Conservation (phyloP, 2,113 vertebrate genomes). For the Acinonyx jubatus region DNA sequence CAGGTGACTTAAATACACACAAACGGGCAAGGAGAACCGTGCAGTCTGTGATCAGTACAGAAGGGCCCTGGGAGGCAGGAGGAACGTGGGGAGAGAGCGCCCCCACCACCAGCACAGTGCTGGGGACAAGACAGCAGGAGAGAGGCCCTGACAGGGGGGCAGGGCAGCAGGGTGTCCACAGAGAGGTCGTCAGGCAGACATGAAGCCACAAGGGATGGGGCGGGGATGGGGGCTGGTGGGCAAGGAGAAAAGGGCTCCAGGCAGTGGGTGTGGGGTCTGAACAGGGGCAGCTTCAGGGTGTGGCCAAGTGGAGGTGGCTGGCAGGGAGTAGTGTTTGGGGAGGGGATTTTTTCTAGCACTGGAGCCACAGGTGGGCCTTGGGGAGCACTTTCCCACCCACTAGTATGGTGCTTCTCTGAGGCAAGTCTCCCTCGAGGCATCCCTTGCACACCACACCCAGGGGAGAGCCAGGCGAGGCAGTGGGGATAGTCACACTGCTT, state of each 20-base stretch:
- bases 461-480: background rate
- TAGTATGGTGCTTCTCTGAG: background rate
- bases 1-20: background rate
- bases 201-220: background rate
- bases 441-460: too few relatives aligned
- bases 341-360: background rate
- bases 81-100: background rate
- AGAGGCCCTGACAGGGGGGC: background rate
- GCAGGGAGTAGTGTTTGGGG: background rate
- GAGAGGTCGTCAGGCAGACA: too few relatives aligned
- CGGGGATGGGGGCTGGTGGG: background rate
- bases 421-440: too few relatives aligned
- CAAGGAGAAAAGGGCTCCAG: background rate
- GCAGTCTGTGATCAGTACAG: too few relatives aligned
- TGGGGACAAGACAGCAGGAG: background rate
- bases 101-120: rapidly evolving
- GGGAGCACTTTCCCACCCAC: background rate
- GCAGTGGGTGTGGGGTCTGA: too few relatives aligned
- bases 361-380: background rate
- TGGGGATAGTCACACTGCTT: background rate
- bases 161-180: background rate
- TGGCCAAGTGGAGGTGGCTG: background rate
- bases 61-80: background rate
- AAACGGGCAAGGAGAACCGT: rapidly evolving
- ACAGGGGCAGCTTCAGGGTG: background rate